phyloP scores from a whole-genome alignment of 2,888 invertebrate genomes.

The Hesperia comma region DNA sequence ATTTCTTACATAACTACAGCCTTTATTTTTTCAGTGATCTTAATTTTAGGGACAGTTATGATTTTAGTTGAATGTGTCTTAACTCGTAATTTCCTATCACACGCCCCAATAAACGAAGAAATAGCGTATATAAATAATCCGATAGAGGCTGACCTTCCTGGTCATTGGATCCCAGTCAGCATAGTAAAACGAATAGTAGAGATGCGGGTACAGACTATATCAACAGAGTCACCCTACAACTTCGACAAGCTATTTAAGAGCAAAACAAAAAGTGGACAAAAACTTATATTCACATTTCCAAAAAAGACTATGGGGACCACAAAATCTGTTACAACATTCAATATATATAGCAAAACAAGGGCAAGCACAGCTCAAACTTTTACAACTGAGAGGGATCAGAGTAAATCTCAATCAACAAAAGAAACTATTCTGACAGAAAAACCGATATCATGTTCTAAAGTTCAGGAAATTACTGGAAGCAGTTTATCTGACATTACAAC shows the following conservation, averaged over 20 bases:
- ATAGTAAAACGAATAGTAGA: conserved; percentile 55
- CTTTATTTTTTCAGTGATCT: conserved; percentile 52
- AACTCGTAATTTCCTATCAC: conserved; percentile 44
- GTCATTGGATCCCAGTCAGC: conserved; percentile 59
- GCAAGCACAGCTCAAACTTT: neutral
- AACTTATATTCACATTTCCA: neutral
- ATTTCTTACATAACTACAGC: neutral
- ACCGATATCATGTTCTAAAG: neutral
- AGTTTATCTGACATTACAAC: neutral
- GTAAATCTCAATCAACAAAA: neutral
- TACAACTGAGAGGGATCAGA: neutral
- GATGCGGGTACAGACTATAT: conserved; percentile 47
- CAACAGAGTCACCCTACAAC: conserved; percentile 23
- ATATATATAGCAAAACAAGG: neutral
- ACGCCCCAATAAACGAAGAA: conserved; percentile 46
- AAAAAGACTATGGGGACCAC: neutral
- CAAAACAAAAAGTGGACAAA: neutral
- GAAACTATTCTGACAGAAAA: neutral
- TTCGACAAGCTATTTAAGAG: conserved; percentile 2
- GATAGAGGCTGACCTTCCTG: conserved; percentile 57
- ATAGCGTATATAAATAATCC: conserved; percentile 57
- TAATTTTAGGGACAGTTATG: conserved; percentile 47
- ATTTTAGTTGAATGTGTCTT: conserved; percentile 41
- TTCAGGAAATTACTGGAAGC: neutral
- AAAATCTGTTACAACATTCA: neutral